Evolutionary conservation across 1,140 invertebrate species (phyloP), one percentile per base, ranked within the genome.

Genomic region (Drosophila nebulosa): DNA sequence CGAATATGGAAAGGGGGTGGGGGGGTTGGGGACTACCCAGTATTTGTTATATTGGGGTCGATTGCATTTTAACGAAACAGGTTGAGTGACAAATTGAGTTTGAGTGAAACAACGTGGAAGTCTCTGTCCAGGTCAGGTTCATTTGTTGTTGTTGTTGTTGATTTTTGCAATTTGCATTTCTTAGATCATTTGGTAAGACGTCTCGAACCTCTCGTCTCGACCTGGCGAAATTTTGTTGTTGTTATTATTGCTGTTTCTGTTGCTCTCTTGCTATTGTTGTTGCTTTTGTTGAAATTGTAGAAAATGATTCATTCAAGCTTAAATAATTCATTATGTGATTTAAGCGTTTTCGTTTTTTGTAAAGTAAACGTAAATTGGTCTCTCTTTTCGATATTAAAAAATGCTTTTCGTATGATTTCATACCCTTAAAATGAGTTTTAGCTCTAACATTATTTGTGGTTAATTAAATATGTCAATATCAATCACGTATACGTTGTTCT

Each of bases 311-410:
- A 86, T 46, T 21, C 36, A 58, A 61, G 18, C 64, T 88, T 86
- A 86, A 85, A 86, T 86, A 86, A 86, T 86, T 86, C 84, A 86
- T 86, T 85, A 80, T 68, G 78, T 66, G 69, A 78, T 64, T 86
- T 61, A 81, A 78, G 69, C 69, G 70, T 63, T 74, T 76, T 67
- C 66, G 16, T 46, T 53, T 53, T 53, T 53, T 53, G 65, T 80
- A 74, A 78, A 30, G 56, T 67, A 59, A 64, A 59, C 67, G 71
- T 58, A 63, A 50, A 79, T 79, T 72, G 30, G 22, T 42, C 26
- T 55, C 53, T 39, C 36, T 71, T 77, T 65, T 71, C 57, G 50
- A 68, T 60, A 69, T 86, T 78, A 68, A 64, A 69, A 78, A 81
- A 86, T 86, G 53, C 74, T 88, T 86, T 81, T 56, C 27, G 62